Evolutionary conservation across 2,888 invertebrate species (phyloP), one percentile per base, ranked within the genome.

Genomic region (Drosophila lutescens): DNA sequence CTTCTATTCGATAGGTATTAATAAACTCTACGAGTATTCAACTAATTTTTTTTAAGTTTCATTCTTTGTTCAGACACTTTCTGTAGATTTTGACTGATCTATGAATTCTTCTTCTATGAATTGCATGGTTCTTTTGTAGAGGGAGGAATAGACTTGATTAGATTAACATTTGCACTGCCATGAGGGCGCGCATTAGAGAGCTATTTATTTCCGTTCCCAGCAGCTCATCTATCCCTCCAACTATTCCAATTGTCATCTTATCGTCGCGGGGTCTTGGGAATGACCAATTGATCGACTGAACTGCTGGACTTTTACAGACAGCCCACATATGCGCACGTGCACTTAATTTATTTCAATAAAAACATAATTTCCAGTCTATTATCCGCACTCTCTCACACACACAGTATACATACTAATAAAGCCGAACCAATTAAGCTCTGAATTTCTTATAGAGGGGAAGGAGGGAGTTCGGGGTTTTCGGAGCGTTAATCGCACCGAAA

Each of bases 311-410:
- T 13, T 12, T 13, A 43, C 47, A 54, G 67, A 56, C 66, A 68
- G 73, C 87, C 87, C 87, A 80, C 89, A 88, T 88, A 17, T 46
- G 50, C 74, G 84, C 87, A 88, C 89, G 87, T 88, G 87, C 86
- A 89, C 74, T 76, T 86, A 80, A 88, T 88, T 89, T 89, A 84
- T 84, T 84, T 88, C 80, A 89, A 88, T 88, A 89, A 87, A 87
- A 81, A 74, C 78, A 80, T 86, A 78, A 85, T 86, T 87, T 80
- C 76, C 79, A 76, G 84, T 68, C 79, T 87, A 88, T 80, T 84
- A 80, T 88, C 63, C 74, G 74, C 81, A 84, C 81, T 74, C 76
- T 26, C 40, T 44, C 57, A 44, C 51, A 56, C 55, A 43, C 63
- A 51, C 70, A 17, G n/a, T 10, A 20, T 20, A 26, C 30, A 55